Percentiles rank a stretch among this genome's conserved stretches.
Conservation (phyloP, 2,113 vertebrate species). For the Strigops habroptila region DNA sequence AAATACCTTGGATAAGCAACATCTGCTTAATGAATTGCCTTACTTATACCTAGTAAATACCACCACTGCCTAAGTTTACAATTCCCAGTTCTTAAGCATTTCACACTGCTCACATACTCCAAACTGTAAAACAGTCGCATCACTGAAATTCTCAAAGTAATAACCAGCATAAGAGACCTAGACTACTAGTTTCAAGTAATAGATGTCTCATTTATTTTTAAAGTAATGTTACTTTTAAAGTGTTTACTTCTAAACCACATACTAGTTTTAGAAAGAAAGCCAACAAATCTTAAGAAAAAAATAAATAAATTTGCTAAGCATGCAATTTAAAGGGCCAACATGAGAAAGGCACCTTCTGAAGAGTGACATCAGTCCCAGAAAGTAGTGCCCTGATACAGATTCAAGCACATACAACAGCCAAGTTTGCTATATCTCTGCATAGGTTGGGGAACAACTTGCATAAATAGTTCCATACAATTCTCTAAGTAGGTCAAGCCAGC, state of each 20-base stretch:
- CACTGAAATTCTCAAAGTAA: neutral
- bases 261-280: neutral
- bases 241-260: neutral
- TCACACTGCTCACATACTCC: neutral
- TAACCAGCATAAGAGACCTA: neutral
- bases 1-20: neutral
- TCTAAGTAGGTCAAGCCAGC: neutral
- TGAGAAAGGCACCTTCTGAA: neutral
- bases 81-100: neutral
- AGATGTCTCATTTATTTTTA: neutral
- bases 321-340: neutral
- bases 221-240: neutral
- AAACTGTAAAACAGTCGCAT: neutral
- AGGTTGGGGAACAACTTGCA: neutral
- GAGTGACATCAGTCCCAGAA: neutral
- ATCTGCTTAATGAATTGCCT: neutral
- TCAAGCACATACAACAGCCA: neutral
- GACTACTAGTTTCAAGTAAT: neutral
- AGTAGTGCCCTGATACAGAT: fast-evolving
- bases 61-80: neutral
- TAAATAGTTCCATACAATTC: neutral
- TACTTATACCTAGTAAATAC: neutral
- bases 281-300: neutral
- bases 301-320: neutral
- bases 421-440: fast-evolving